Base-by-base conservation (phyloP, 2,888 invertebrate species). In the Nymphalis urticae region DNA sequence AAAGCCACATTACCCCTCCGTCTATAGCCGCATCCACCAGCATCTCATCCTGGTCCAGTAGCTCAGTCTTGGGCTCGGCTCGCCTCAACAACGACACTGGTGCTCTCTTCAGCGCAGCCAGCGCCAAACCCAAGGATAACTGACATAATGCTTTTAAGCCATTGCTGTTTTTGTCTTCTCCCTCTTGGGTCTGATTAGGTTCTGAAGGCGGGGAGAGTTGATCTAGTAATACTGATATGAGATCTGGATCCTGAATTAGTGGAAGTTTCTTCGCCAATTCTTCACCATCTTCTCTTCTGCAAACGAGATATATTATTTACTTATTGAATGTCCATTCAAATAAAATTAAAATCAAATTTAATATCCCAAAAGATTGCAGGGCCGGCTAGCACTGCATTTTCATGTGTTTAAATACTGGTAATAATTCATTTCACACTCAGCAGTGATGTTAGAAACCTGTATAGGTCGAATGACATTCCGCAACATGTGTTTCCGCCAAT, bases 1-100 rank as follows among this genome's bases (percentile, higher is more conserved):
- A 19, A 47, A 17, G 21, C 19, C 13, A 13, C 66, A 73, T 70
- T 42, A 92, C 93, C 85, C 94, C 95, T 64, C 94, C 94, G 54
- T 96, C 95, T 58, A 98, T 95, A 1, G 98, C 97, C 8, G 95
- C 94, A 78, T 97, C 97, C 1, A 97, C 94, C 0, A 97, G 88
- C 72, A 94, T 90, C 79, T 98, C 98, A 81, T 98, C 98, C 74
- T 96, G 96, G 76, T 97, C 97, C 53, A 95, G 90, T 36, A 89
- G 77, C 64, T 90, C 83, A 16, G 75, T 73, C 54, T 77, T 76
- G 1, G 76, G 72, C 58, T 81, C 80, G 1, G 74, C 73, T 2
- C 81, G 76, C 10, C 86, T 73, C 68, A 88, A 73, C 56, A 89
- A 69, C 19, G 90, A 87, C 74, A 88, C 89, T 0, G 91, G 92